phyloP scores from a whole-genome alignment of 2,113 vertebrate genomes.

The Sminthopsis crassicaudata region DNA sequence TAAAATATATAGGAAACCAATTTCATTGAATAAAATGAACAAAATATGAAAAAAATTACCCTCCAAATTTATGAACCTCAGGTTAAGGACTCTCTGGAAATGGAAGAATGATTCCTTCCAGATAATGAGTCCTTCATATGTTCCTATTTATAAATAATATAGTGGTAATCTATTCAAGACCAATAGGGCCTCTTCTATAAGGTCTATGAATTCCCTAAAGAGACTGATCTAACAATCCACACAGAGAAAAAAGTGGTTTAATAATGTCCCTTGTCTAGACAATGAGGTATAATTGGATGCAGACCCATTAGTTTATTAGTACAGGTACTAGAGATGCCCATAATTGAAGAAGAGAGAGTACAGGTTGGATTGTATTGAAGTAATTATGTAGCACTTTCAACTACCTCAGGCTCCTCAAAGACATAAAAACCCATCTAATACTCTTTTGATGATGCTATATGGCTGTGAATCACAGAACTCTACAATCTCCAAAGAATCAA shows the following conservation, averaged over 20 bases:
- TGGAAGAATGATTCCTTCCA: neutral
- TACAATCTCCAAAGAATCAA: neutral
- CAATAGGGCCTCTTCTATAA: neutral
- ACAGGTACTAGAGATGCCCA: neutral
- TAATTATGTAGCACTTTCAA: slow-evolving; percentile 1
- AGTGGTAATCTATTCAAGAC: neutral
- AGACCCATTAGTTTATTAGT: neutral
- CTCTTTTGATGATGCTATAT: neutral
- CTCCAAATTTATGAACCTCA: neutral
- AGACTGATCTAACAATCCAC: neutral
- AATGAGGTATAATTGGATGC: neutral
- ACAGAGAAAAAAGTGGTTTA: neutral
- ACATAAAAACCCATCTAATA: neutral
- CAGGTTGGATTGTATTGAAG: neutral
- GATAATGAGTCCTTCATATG: neutral
- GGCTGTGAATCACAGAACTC: neutral
- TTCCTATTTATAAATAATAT: neutral
- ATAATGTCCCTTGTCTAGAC: neutral
- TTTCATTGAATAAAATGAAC: neutral
- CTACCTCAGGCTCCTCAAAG: neutral
- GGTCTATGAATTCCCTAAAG: neutral
- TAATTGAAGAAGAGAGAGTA: neutral
- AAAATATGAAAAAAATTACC: neutral
- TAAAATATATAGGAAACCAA: neutral
- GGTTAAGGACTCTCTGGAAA: neutral